These are phyloP conservation scores for Labeo catla DNA, from an alignment of 2,113 vertebrate species.

Conservation along the genomic window DNA sequence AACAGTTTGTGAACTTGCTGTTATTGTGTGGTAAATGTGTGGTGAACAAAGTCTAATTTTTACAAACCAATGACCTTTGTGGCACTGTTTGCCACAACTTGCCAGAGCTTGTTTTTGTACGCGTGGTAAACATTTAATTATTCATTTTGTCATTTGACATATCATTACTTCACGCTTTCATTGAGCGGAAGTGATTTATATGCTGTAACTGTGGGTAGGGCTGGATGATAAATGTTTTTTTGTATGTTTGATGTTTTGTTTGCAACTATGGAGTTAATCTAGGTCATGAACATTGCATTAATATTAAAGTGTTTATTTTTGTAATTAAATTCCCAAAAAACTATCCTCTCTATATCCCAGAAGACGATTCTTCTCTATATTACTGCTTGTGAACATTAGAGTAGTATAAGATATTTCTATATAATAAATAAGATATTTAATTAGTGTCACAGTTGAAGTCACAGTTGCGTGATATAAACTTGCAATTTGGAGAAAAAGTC, in stretches of 20 bases:
- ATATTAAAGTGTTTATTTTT: too few relatives aligned
- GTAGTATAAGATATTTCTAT: neutral
- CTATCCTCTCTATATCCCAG: neutral
- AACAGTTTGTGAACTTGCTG: neutral
- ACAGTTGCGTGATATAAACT: too few relatives aligned
- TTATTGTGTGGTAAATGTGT: constrained; percentile 16
- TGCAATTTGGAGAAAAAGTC: too few relatives aligned
- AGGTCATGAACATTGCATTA: too few relatives aligned
- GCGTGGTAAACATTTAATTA: neutral
- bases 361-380: neutral
- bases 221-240: neutral
- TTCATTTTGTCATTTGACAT: neutral
- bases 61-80: neutral
- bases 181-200: neutral
- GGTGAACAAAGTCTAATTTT: neutral
- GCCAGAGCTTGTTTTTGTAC: neutral
- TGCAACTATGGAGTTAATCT: too few relatives aligned
- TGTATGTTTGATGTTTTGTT: neutral
- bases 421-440: too few relatives aligned
- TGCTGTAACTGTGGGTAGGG: neutral
- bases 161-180: neutral
- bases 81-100: neutral
- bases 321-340: neutral
- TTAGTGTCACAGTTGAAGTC: too few relatives aligned
- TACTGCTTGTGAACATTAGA: neutral